Base-by-base conservation (phyloP, 2,797 vertebrate genomes). In the Cygnus olor region DNA sequence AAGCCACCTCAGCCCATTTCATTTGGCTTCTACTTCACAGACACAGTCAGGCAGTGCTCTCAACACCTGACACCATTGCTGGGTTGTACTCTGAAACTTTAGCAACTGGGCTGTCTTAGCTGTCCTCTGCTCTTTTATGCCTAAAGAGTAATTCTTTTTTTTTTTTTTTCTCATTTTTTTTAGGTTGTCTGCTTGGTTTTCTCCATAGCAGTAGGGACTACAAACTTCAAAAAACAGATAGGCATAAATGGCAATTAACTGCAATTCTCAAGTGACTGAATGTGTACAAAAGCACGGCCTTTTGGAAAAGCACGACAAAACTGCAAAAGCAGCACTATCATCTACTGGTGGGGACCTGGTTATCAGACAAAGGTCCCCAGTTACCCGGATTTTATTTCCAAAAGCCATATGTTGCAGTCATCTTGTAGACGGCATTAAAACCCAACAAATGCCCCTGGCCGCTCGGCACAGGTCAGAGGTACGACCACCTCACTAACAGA, bases 171-270 rank as follows among this genome's bases (percentile, higher is more conserved):
- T 40, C 24, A 7, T 32, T 22, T 15, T 10, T 68, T 40, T 51
- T 36, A 77, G 42, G 11, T 70, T 63, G 24, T 14, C 47, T 91
- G 65, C 77, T 81, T 86, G 64, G 71, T 80, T 92, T 93, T 85
- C 79, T 95, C 63, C 66, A 70, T 91, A 90, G 79, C 65, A 87
- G 58, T 85, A 53, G 34, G 79, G 76, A 80, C 85, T 95, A 92
- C 54, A 83, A 89, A 71, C 34, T 93, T 93, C 87, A 85, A 82
- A 89, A 89, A 82, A 65, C 74, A 93, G 85, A 85, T 40, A 87
- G 45, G 72, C 82, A 85, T 85, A 93, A 96, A 83, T 65, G 87
- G 78, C 63, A 96, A 95, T 94, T 92, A 96, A 89, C 69, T 56
- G 47, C 63, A 94, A 92, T 81, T 94, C 90, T 95, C 90, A 66